Evolutionary conservation across 2,888 invertebrate genomes (phyloP).

Genomic region (Synergus japonicus): DNA sequence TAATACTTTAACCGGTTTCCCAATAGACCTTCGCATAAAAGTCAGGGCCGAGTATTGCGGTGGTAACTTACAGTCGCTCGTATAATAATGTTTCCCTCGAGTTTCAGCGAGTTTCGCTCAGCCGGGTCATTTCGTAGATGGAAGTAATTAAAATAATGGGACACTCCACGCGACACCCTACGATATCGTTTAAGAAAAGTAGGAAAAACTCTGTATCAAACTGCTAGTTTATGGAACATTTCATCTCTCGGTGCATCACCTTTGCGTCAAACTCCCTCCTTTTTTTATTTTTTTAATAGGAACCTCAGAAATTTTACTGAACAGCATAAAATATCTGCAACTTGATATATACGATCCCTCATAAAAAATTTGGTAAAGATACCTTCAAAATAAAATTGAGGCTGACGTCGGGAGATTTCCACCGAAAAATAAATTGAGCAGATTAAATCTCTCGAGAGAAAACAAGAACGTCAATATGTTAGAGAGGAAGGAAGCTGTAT

Average conservation of each 20-base stretch:
- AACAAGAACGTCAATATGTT: not conserved
- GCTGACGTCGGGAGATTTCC: not conserved
- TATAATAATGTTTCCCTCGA: conserved; percentile 62
- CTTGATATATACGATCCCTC: not conserved
- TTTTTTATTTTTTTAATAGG: not conserved
- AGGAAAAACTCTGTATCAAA: conserved; percentile 47
- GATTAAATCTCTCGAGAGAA: not conserved
- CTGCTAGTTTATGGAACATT: conserved; percentile 12
- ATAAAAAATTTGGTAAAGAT: not conserved
- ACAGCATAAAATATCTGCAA: not conserved
- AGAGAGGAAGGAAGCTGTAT: not conserved
- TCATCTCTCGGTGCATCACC: not conserved
- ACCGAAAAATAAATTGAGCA: too few relatives aligned
- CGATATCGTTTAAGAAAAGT: conserved; percentile 50
- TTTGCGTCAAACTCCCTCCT: not conserved
- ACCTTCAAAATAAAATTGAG: not conserved
- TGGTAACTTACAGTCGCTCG: conserved; percentile 45
- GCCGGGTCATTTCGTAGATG: conserved; percentile 63
- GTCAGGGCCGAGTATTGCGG: conserved; percentile 42
- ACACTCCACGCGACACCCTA: conserved; percentile 53
- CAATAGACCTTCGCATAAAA: conserved; percentile 44
- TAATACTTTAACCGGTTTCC: conserved; percentile 57
- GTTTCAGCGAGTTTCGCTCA: conserved; percentile 60
- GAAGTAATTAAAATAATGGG: conserved; percentile 72
- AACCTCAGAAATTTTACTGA: not conserved